Percentiles rank a stretch among this genome's conserved stretches.
phyloP scores from a whole-genome alignment of 2,888 invertebrate genomes.

The Aethes cnicana region DNA sequence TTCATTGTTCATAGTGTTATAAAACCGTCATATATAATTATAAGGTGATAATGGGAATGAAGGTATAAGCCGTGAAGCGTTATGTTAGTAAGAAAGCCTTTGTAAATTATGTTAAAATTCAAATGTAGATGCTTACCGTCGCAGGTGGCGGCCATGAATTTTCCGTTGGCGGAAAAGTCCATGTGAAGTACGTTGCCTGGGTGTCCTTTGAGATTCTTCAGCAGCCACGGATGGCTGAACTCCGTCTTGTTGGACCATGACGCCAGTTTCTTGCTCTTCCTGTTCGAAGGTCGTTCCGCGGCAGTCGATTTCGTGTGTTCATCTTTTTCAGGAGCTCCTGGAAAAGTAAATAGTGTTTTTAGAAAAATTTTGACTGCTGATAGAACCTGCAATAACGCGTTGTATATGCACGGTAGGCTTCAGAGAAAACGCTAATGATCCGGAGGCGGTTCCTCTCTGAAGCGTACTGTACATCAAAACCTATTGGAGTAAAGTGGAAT shows the following conservation, averaged over 20 bases:
- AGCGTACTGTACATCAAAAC: no score
- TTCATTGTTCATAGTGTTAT: no score
- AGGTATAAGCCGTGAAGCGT: conserved; percentile 3
- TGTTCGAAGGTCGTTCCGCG: conserved; percentile 54
- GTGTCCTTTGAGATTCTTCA: conserved; percentile 92
- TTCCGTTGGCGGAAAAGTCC: conserved; percentile 92
- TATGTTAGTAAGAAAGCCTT: conserved; percentile 22
- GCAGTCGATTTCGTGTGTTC: conserved; percentile 54
- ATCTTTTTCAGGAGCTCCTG: conserved; percentile 62
- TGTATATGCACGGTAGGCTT: no score
- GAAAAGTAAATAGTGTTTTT: conserved; percentile 27
- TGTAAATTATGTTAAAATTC: conserved; percentile 18
- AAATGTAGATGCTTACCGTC: conserved; percentile 87
- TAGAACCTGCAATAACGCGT: no score
- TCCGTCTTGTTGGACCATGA: conserved; percentile 77
- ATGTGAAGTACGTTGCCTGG: conserved; percentile 88
- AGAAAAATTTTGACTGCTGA: no score
- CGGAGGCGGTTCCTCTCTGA: no score
- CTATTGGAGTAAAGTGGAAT: no score
- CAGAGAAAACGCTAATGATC: no score
- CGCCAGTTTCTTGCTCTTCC: conserved; percentile 79
- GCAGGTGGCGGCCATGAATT: conserved; percentile 91
- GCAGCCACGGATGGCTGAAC: conserved; percentile 89
- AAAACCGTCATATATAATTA: no score
- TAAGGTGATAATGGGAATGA: conserved; percentile 2